Conservation (phyloP, 2,797 vertebrate species). For the Borostomias antarcticus region DNA sequence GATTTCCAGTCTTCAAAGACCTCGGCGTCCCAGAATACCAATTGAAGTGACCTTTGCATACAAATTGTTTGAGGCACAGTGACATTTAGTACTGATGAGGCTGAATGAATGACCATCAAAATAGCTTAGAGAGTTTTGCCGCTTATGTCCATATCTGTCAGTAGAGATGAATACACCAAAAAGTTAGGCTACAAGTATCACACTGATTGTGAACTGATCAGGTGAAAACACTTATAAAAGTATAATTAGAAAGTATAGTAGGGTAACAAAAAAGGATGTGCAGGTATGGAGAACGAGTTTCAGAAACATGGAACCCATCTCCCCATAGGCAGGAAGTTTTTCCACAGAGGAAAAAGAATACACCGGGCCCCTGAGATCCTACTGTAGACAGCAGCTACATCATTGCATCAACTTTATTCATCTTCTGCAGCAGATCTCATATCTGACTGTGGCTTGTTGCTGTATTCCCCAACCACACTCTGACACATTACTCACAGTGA, state of each 20-base stretch:
- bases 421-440: constrained; percentile 47
- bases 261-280: no score
- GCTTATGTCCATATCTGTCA: background rate
- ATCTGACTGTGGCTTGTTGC: constrained; percentile 52
- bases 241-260: background rate
- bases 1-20: constrained; percentile 46
- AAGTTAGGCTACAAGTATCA: no score
- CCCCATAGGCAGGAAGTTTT: background rate
- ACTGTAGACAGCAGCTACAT: constrained; percentile 22
- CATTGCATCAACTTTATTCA: constrained; percentile 48
- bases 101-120: constrained; percentile 14
- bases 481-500: constrained; percentile 63
- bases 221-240: no score
- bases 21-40: constrained; percentile 44
- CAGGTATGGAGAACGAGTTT: background rate
- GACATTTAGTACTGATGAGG: constrained; percentile 30
- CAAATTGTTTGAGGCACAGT: constrained; percentile 27
- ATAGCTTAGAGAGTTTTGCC: background rate
- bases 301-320: constrained; percentile 10
- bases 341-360: constrained; percentile 31
- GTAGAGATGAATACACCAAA: background rate
- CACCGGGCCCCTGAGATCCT: constrained; percentile 23
- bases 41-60: constrained; percentile 58
- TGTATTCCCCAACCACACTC: constrained; percentile 49
- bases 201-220: no score